Conservation (phyloP, 2,888 invertebrate genomes). For the Serripes groenlandicus region DNA sequence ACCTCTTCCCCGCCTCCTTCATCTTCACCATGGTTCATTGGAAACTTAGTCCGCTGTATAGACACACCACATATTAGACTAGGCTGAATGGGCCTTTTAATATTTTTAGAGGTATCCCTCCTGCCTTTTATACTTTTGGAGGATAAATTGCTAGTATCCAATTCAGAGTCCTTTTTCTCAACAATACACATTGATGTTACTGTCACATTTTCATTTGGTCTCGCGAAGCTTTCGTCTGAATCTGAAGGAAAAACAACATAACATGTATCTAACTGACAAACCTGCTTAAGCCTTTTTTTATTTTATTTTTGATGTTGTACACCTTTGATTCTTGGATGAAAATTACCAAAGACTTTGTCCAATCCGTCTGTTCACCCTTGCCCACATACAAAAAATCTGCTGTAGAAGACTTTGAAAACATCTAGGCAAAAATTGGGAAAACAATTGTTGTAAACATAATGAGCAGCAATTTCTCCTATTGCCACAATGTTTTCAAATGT, state of each 20-base stretch:
- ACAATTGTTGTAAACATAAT: too few relatives aligned
- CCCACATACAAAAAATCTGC: too few relatives aligned
- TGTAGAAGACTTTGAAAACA: too few relatives aligned
- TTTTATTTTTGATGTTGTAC: too few relatives aligned
- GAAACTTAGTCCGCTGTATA: slow-evolving; percentile 74
- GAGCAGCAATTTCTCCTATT: too few relatives aligned
- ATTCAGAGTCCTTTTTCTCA: slow-evolving; percentile 69
- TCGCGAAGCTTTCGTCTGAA: slow-evolving; percentile 52
- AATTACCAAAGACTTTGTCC: too few relatives aligned
- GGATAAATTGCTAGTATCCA: slow-evolving; percentile 30
- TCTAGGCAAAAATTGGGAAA: too few relatives aligned
- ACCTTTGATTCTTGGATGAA: too few relatives aligned
- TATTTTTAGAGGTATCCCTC: slow-evolving; percentile 29
- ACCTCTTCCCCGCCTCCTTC: slow-evolving; percentile 43
- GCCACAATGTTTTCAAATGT: too few relatives aligned
- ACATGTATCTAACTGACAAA: not conserved
- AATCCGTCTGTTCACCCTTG: too few relatives aligned
- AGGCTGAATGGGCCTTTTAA: slow-evolving; percentile 74
- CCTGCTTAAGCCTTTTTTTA: too few relatives aligned
- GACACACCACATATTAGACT: slow-evolving; percentile 86
- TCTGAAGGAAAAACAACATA: slow-evolving; percentile 39
- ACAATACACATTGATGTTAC: slow-evolving; percentile 81
- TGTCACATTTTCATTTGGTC: slow-evolving; percentile 83
- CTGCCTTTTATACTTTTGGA: slow-evolving; percentile 26
- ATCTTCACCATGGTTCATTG: slow-evolving; percentile 57